Conservation (phyloP, 2,888 invertebrate species). For the Seira musarum region DNA sequence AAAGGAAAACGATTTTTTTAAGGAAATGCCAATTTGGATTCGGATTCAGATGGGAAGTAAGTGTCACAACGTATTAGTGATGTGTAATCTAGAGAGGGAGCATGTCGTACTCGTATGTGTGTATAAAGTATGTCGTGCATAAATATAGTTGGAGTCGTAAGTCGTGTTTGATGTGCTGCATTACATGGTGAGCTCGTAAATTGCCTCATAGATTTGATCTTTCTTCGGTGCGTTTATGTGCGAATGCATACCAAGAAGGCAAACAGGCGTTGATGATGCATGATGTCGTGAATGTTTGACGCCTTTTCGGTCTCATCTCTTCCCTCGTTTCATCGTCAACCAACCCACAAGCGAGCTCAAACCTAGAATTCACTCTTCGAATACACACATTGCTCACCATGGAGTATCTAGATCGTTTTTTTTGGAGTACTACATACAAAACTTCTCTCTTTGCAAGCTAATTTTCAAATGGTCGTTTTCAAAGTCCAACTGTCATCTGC, state of each 20-base stretch:
- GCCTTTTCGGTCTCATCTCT: slow-evolving; percentile 60
- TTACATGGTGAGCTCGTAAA: slow-evolving; percentile 50
- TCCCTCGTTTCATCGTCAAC: slow-evolving; percentile 43
- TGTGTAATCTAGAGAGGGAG: neutral
- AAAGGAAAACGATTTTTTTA: neutral
- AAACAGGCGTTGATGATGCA: slow-evolving; percentile 70
- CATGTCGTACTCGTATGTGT: neutral
- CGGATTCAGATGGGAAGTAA: slow-evolving; percentile 26
- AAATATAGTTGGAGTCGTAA: neutral
- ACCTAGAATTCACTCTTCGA: neutral
- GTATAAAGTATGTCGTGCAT: no score
- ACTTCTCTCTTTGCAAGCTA: no score
- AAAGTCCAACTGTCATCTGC: slow-evolving; percentile 52
- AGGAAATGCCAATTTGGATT: neutral
- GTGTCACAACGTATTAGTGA: slow-evolving; percentile 32
- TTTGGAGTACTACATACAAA: slow-evolving; percentile 3
- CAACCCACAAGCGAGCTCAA: slow-evolving; percentile 2
- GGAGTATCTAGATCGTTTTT: neutral
- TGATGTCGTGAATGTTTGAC: slow-evolving; percentile 62
- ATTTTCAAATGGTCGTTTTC: slow-evolving; percentile 5
- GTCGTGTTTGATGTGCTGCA: slow-evolving; percentile 10
- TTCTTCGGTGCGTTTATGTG: slow-evolving; percentile 55
- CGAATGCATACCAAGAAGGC: slow-evolving; percentile 67
- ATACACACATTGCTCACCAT: no score
- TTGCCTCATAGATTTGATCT: slow-evolving; percentile 58